Evolutionary conservation across 2,888 invertebrate species (phyloP).

Genomic region (Drepana falcataria): DNA sequence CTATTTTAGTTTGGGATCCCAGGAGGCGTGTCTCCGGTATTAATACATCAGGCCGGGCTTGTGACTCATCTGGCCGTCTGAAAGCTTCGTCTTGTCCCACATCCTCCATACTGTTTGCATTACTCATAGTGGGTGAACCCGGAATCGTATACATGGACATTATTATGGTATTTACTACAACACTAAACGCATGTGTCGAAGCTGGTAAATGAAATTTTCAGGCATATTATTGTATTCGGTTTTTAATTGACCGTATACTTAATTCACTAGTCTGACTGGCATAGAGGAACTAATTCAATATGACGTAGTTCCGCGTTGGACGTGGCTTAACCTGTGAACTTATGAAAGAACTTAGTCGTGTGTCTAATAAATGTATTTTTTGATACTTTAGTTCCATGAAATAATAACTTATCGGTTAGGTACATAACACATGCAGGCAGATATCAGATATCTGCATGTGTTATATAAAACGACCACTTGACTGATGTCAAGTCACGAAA

Average conservation of each 20-base stretch:
- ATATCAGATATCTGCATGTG: slow-evolving; percentile 4
- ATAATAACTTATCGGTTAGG: slow-evolving; percentile 12
- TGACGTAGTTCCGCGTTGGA: too few species aligned
- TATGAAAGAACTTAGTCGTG: too few species aligned
- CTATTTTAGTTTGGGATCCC: slow-evolving; percentile 69
- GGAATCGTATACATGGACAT: slow-evolving; percentile 54
- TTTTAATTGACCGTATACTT: too few species aligned
- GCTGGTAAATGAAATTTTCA: too few species aligned
- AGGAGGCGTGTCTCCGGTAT: slow-evolving; percentile 77
- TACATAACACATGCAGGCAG: too few species aligned
- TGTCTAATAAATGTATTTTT: too few species aligned
- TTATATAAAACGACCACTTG: slow-evolving; percentile 10
- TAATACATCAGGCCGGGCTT: slow-evolving; percentile 59
- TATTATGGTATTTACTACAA: slow-evolving; percentile 27
- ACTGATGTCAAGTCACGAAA: too few species aligned
- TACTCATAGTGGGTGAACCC: slow-evolving; percentile 71
- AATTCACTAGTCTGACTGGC: too few species aligned
- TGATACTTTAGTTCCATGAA: too few species aligned
- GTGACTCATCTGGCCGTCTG: slow-evolving; percentile 71
- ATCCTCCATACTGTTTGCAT: slow-evolving; percentile 68
- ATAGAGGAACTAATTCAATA: too few species aligned
- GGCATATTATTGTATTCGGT: too few species aligned
- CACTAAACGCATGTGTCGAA: slow-evolving; percentile 9
- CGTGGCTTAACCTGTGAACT: too few species aligned
- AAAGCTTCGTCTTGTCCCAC: slow-evolving; percentile 72